Evolutionary conservation across 2,888 invertebrate genomes (phyloP), one percentile per base, ranked within the genome.

Genomic region (Watsonalla binaria): DNA sequence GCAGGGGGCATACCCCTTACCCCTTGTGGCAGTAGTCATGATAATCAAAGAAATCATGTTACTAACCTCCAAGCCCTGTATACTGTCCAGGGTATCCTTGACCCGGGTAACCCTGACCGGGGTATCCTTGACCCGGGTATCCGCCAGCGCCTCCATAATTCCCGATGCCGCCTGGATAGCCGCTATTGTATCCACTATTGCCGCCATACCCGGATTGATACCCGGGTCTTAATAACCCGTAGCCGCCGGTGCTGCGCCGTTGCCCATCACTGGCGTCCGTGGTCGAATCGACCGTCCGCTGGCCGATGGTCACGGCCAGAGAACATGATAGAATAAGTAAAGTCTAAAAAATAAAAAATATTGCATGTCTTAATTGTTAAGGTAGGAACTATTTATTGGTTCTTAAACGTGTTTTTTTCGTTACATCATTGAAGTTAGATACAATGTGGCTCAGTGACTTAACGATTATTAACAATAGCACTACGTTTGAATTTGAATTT

Each of bases 141-240:
- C 67, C 65, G 11, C 66, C 59, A 34, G 60, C 54, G 48, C 69
- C 60, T 53, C 74, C 69, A 53, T 63, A 74, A 54, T 68, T 66
- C 46, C 70, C 66, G n/a, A 60, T 62, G 13, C 65, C 65, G 7
- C 67, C 63, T 0, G 62, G 61, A 51, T 69, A 65, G 0, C 72
- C 70, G n/a, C 55, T 60, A 34, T 65, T 63, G 51, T 65, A 74
- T n/a, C 74, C 70, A 6, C 68, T 67, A 45, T 67, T 66, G 15
- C 66, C 67, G 52, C 60, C 65, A 57, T 70, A 69, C 35, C 75
- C 64, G 51, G 61, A 57, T 42, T 66, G 62, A 53, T 77, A 76
- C 0, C 81, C 78, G 2, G 82, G 84, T 63, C 71, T 76, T 11
- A 82, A 64, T 6, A 87, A 62, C 1, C 88, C 88, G 51, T 89